Conservation (phyloP, 2,113 vertebrate species). For the Pogona vitticeps region DNA sequence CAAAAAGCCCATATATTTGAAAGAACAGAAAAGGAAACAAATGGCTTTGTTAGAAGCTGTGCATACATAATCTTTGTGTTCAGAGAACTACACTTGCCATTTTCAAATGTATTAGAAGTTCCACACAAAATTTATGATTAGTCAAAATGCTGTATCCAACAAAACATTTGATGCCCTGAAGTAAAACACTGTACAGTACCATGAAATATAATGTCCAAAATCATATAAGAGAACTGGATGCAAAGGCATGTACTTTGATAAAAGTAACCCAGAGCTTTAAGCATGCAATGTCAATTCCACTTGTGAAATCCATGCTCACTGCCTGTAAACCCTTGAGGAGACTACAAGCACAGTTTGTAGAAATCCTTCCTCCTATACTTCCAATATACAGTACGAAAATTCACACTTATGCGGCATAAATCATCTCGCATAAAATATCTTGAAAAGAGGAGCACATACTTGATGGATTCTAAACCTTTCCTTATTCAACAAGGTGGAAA, state of each 20-base stretch:
- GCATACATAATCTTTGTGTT: slow-evolving; percentile 15
- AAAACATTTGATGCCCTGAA: slow-evolving; percentile 17
- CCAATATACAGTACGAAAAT: slow-evolving; percentile 51
- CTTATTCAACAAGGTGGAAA: slow-evolving; percentile 60
- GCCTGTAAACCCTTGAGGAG: neutral
- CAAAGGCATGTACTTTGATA: slow-evolving; percentile 3
- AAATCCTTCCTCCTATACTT: slow-evolving; percentile 28
- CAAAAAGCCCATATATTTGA: slow-evolving; percentile 21
- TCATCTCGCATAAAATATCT: slow-evolving; percentile 56
- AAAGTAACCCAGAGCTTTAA: slow-evolving; percentile 23
- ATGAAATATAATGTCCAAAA: neutral
- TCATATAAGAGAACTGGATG: slow-evolving; percentile 2
- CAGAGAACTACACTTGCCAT: slow-evolving; percentile 19
- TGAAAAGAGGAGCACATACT: slow-evolving; percentile 32
- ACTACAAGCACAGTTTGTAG: slow-evolving; percentile 36
- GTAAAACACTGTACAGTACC: neutral
- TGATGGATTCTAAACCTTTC: slow-evolving; percentile 51
- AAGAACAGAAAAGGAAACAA: neutral
- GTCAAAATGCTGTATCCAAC: neutral
- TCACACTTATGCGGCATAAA: slow-evolving; percentile 46
- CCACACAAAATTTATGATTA: neutral
- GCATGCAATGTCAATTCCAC: slow-evolving; percentile 19
- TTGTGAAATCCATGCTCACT: slow-evolving; percentile 28
- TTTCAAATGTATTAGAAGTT: slow-evolving; percentile 4
- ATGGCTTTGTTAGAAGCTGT: slow-evolving; percentile 25